Evolutionary conservation across 2,113 vertebrate species (phyloP), one percentile per base, ranked within the genome.

Genomic region (Clupea harengus): DNA sequence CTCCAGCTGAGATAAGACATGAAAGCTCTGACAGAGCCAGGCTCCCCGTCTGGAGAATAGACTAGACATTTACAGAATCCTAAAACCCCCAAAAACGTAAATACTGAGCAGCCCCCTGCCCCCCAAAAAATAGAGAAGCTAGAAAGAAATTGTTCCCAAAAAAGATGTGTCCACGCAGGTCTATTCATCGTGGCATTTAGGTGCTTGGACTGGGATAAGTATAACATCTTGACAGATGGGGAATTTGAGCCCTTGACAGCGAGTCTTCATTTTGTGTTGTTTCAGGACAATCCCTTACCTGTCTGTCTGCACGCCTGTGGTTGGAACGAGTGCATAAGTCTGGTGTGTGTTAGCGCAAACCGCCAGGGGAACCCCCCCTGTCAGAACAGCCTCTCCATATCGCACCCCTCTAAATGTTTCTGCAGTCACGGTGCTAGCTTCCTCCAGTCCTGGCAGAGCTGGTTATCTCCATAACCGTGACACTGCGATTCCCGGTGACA

Each of bases 1-100:
- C 88, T 88, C 22, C 49, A 49, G 28, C 67, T 54, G 9, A 84
- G 90, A 92, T 92, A 90, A 93, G 84, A 92, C 85, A 88, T 45
- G 85, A 88, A 92, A 91, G 83, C 86, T 84, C 83, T 85, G 86
- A 91, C 86, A 88, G 87, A 87, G 87, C 86, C 57, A 82, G 81
- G 85, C 85, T 86, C 85, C 57, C 81, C 46, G 20, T 64, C 80
- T 45, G 18, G 28, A 78, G 52, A 87, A 83, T 75, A 39, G 81
- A 83, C 17, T 47, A 32, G 46, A 39, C 4, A 88, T 91, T 89
- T 81, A 84, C 28, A 50, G 88, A 84, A 85, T 60, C 45, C 82
- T 57, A 9, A 60, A 83, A 17, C 20, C 57, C 81, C 44, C 83
- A 7, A 50, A 75, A 52, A 82, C 75, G 57, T 47, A 81, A 83